Conservation (phyloP, 1,140 invertebrate species). For the Zaprionus ornatus region DNA sequence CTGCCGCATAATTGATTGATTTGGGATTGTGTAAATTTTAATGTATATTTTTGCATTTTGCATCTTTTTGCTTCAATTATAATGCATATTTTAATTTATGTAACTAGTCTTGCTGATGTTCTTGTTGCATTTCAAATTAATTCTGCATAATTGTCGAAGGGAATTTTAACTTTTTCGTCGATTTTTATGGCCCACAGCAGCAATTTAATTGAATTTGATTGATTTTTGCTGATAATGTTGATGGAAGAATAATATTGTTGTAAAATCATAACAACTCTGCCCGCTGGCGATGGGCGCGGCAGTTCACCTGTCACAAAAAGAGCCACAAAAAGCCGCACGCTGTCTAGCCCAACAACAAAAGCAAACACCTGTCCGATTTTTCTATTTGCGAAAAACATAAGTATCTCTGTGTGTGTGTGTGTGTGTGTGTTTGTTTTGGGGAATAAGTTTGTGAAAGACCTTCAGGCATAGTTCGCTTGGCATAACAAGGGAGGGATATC, state of each 20-base stretch:
- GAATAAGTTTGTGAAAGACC: conserved; percentile 17
- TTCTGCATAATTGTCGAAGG: conserved; percentile 60
- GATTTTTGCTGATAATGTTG: conserved; percentile 79
- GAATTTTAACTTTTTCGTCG: conserved; percentile 26
- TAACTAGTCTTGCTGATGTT: conserved; percentile 22
- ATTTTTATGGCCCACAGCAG: conserved; percentile 56
- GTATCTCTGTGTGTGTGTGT: conserved; percentile 6
- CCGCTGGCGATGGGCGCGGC: conserved; percentile 7
- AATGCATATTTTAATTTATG: conserved; percentile 41
- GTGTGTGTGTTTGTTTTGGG: background rate
- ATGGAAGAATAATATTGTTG: conserved; percentile 81
- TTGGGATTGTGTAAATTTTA: conserved; percentile 45
- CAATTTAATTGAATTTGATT: conserved; percentile 80
- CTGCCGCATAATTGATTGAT: conserved; percentile 60
- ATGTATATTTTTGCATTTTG: conserved; percentile 43
- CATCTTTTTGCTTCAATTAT: conserved; percentile 58
- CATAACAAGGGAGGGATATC: background rate
- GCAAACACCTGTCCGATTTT: conserved; percentile 45
- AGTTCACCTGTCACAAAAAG: conserved; percentile 26
- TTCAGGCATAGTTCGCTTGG: conserved; percentile 6
- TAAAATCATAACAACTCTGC: conserved; percentile 69
- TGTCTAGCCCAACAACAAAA: conserved; percentile 26
- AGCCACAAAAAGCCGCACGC: background rate
- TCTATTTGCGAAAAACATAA: background rate
- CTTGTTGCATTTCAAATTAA: conserved; percentile 51